These are phyloP conservation scores for Vanessa atalanta DNA, from an alignment of 1,140 invertebrate genomes.

Conservation along the genomic window DNA sequence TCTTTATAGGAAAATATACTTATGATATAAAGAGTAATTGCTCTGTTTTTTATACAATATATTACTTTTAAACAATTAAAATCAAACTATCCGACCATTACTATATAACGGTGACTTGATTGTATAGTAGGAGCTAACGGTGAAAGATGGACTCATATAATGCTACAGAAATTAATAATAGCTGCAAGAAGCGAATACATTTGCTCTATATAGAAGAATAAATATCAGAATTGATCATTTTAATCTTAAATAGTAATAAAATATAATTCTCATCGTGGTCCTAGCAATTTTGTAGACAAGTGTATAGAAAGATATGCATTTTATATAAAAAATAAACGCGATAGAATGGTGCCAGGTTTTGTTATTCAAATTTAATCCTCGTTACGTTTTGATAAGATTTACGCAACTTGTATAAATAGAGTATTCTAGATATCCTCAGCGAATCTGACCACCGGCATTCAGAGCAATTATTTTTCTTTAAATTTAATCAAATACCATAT, in stretches of 20 bases:
- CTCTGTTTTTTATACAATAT: not conserved
- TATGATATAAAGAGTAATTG: slow-evolving; percentile 9
- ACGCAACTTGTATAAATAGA: slow-evolving; percentile 7
- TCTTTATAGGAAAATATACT: slow-evolving; percentile 56
- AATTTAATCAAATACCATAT: slow-evolving; percentile 53
- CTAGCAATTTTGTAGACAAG: slow-evolving; percentile 34
- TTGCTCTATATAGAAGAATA: slow-evolving; percentile 37
- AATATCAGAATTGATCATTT: slow-evolving; percentile 20
- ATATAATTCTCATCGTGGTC: slow-evolving; percentile 41
- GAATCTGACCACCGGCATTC: slow-evolving; percentile 66
- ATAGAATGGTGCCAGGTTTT: slow-evolving; percentile 26
- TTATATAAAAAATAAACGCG: slow-evolving; percentile 42
- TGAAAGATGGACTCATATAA: not conserved
- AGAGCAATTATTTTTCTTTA: slow-evolving; percentile 52
- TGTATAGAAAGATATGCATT: slow-evolving; percentile 45
- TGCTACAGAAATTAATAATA: not conserved
- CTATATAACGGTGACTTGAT: not conserved
- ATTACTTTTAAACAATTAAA: not conserved
- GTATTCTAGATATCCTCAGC: slow-evolving; percentile 22
- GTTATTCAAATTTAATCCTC: not conserved
- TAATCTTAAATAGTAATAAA: slow-evolving; percentile 39
- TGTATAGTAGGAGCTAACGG: not conserved
- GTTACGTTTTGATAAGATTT: not conserved
- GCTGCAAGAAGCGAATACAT: slow-evolving; percentile 19
- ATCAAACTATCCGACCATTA: not conserved